These are phyloP conservation scores for Pyrgilauda ruficollis DNA, from an alignment of 2,113 vertebrate genomes.

Conservation along the genomic window DNA sequence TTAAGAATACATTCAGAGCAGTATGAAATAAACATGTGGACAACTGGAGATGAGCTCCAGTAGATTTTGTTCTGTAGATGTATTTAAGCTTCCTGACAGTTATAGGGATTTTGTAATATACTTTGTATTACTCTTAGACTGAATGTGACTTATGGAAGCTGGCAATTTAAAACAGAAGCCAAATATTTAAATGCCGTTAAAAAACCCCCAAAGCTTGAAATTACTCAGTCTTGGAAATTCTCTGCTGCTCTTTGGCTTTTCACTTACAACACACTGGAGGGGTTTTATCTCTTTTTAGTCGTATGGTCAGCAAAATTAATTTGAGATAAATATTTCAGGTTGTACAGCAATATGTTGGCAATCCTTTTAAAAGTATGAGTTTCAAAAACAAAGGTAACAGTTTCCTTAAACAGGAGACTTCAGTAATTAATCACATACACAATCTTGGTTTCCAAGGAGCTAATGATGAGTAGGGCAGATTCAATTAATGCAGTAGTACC, in stretches of 20 bases:
- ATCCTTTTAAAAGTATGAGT: background rate
- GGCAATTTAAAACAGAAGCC: slow-evolving; percentile 5
- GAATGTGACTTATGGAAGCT: slow-evolving; percentile 16
- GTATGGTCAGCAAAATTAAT: slow-evolving; percentile 53
- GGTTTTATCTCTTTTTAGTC: slow-evolving; percentile 55
- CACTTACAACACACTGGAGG: slow-evolving; percentile 31
- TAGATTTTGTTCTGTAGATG: background rate
- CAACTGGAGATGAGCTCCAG: background rate
- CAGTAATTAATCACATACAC: background rate
- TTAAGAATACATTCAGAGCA: background rate
- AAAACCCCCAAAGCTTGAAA: slow-evolving; percentile 33
- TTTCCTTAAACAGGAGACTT: background rate
- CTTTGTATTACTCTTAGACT: background rate
- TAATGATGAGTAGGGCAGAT: background rate
- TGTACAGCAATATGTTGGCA: background rate
- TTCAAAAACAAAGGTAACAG: background rate
- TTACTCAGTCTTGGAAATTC: slow-evolving; percentile 73
- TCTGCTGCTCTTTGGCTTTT: slow-evolving; percentile 64
- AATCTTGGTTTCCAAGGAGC: background rate
- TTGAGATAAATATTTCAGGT: slow-evolving; percentile 41
- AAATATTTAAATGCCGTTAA: slow-evolving; percentile 31
- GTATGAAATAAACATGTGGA: background rate
- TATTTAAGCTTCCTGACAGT: background rate
- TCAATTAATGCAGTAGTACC: background rate
- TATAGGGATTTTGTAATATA: background rate